These are phyloP conservation scores for Limonius californicus DNA, from an alignment of 1,140 invertebrate species.

Conservation along the genomic window DNA sequence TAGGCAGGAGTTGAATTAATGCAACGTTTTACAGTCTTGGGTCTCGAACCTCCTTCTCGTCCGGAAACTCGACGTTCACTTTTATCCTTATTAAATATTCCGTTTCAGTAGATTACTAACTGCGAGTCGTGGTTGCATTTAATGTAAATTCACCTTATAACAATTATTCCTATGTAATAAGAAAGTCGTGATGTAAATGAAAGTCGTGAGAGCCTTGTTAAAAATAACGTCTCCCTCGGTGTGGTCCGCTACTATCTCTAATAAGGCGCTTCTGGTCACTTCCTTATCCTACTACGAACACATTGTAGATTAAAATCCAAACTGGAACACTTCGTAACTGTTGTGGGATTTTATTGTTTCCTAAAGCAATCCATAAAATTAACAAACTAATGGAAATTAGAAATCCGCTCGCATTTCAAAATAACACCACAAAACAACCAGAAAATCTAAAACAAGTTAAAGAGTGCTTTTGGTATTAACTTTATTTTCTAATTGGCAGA, in stretches of 20 bases:
- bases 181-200: conserved; percentile 7
- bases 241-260: not conserved
- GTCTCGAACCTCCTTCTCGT: too few relatives aligned
- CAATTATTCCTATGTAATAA: conserved; percentile 8
- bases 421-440: too few relatives aligned
- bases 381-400: too few relatives aligned
- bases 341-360: too few relatives aligned
- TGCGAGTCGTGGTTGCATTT: conserved; percentile 6
- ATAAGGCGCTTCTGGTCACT: not conserved
- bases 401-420: too few relatives aligned
- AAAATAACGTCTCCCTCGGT: not conserved
- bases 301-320: not conserved
- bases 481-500: too few relatives aligned
- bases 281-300: not conserved
- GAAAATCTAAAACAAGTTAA: too few relatives aligned
- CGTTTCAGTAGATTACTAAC: not conserved
- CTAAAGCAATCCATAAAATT: too few relatives aligned
- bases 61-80: not conserved
- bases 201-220: not conserved
- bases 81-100: not conserved
- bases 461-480: too few relatives aligned
- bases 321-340: not conserved
- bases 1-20: too few relatives aligned
- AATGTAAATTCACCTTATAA: conserved; percentile 11
- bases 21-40: too few relatives aligned